Evolutionary conservation across 2,888 invertebrate genomes (phyloP).

Genomic region (Epistrophella euchroma): DNA sequence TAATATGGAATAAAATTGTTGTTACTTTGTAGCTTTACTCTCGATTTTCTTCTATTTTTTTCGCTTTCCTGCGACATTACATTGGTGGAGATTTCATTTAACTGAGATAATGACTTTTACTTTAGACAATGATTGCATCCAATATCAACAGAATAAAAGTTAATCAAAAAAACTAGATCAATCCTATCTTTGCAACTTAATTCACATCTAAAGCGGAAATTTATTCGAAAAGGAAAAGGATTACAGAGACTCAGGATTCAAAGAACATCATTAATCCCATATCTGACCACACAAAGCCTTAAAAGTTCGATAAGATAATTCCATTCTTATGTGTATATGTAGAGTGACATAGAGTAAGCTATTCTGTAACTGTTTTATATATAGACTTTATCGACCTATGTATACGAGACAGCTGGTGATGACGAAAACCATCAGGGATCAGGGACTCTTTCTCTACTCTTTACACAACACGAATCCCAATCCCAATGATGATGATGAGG

Average conservation of each 20-base stretch:
- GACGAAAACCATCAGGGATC: slow-evolving; percentile 46
- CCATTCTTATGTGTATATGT: slow-evolving; percentile 4
- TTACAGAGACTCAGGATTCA: slow-evolving; percentile 14
- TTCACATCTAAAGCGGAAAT: slow-evolving; percentile 60
- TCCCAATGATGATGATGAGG: slow-evolving; percentile 65
- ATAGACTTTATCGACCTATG: slow-evolving; percentile 31
- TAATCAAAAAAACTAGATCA: slow-evolving; percentile 35
- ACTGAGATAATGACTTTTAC: not conserved
- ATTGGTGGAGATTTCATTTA: not conserved
- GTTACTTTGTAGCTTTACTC: not conserved
- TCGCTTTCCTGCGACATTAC: not conserved
- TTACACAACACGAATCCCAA: slow-evolving; percentile 21
- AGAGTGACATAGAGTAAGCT: not conserved
- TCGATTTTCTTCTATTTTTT: not conserved
- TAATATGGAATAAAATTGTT: no score
- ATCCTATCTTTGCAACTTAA: slow-evolving; percentile 47
- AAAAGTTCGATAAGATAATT: slow-evolving; percentile 68
- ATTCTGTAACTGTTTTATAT: slow-evolving; percentile 23
- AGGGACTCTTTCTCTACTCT: not conserved
- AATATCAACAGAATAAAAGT: slow-evolving; percentile 4
- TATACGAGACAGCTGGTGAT: slow-evolving; percentile 45
- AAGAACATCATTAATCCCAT: slow-evolving; percentile 67
- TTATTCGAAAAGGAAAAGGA: slow-evolving; percentile 68
- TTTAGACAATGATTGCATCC: not conserved
- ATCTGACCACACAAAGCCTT: slow-evolving; percentile 72